Base-by-base conservation (phyloP, 1,140 invertebrate species). In the Bombyx mori region DNA sequence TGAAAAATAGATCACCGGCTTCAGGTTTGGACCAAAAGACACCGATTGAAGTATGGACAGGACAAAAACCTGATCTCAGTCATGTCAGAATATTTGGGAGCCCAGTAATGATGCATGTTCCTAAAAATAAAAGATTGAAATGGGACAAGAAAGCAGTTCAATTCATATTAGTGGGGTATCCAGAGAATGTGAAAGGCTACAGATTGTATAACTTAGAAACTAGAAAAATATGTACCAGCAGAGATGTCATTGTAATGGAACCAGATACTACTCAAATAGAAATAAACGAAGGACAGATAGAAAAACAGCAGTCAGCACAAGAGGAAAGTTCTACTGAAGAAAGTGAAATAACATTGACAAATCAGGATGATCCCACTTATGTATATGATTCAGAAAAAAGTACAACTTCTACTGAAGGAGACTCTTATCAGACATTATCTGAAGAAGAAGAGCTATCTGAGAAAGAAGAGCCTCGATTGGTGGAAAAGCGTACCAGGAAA, bases 41-140 rank as follows among this genome's bases (percentile, higher is more conserved):
- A 18, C 12, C 12, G 12, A 18, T 18, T 18, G 12, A 18, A 18
- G 12, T 18, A 18, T 18, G 12, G 12, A 18, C 12, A 18, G 12
- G 12, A 18, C 12, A 18, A 18, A 18, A 18, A 1, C 74, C 78
- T 43, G 57, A 77, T 52, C 56, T 85, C 1, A 59, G 56, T n/a
- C 73, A 86, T 58, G 22, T 87, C 1, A 56, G 63, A 58, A 47
- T 79, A 7, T 87, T 84, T 67, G 80, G 80, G 0, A 69, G 62
- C 44, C 56, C 8, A 44, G 77, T 58, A 6, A 66, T 75, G 54
- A 42, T 55, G 9, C 64, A 68, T 54, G 54, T 71, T 53, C 68
- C 67, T n/a, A 75, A 74, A 63, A 42, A 56, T 52, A 58, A 66
- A 50, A 54, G 63, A 55, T 8, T 51, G 43, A 79, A 79, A 59